Evolutionary conservation across 2,113 vertebrate genomes (phyloP).

Genomic region (Aegypius monachus): DNA sequence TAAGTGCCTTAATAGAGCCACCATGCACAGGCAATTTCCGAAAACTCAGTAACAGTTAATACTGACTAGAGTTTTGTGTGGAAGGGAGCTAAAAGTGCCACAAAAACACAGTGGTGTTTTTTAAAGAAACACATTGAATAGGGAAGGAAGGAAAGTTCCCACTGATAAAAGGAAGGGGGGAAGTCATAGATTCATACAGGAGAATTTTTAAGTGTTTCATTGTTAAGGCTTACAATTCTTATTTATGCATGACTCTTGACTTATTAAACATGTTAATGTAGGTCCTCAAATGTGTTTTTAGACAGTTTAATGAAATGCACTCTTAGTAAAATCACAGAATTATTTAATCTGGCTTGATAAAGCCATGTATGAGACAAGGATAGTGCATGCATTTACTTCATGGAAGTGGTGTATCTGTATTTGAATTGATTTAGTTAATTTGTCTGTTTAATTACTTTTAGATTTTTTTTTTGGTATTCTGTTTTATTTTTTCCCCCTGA

Average conservation of each 20-base stretch:
- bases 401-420: background rate
- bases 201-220: background rate
- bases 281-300: background rate
- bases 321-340: background rate
- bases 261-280: background rate
- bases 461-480: background rate
- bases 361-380: background rate
- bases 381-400: background rate
- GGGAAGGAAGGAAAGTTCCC: background rate
- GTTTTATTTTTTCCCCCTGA: rapidly evolving
- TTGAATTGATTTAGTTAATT: background rate
- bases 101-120: background rate
- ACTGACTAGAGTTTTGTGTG: background rate
- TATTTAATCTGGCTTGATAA: background rate
- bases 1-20: background rate
- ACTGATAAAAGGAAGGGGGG: rapidly evolving
- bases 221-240: background rate
- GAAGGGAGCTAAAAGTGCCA: background rate
- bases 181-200: background rate
- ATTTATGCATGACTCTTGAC: background rate
- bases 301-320: background rate
- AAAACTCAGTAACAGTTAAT: background rate
- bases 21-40: rapidly evolving
- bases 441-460: background rate
- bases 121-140: background rate